phyloP scores from a whole-genome alignment of 2,797 vertebrate genomes.

The Hyperoplus lanceolatus region DNA sequence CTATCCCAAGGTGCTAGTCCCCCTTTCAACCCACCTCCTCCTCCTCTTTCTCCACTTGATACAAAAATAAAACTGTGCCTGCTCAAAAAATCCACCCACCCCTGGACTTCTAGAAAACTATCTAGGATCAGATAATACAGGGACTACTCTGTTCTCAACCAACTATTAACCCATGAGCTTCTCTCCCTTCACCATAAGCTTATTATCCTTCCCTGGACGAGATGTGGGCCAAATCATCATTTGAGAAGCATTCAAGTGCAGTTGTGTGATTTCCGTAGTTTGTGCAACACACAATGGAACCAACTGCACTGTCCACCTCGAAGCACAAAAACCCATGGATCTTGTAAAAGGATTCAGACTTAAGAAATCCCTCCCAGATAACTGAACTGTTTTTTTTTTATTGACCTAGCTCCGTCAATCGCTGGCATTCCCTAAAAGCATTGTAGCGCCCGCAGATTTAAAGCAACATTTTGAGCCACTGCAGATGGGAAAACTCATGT shows the following conservation, averaged over 20 bases:
- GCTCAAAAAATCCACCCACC: slow-evolving; percentile 53
- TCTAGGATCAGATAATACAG: slow-evolving; percentile 44
- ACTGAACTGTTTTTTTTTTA: slow-evolving; percentile 14
- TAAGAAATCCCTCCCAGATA: slow-evolving; percentile 32
- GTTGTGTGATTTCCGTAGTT: slow-evolving; percentile 33
- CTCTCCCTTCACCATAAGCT: slow-evolving; percentile 77
- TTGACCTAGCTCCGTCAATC: slow-evolving; percentile 24
- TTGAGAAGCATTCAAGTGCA: slow-evolving; percentile 40
- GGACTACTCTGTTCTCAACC: slow-evolving; percentile 9
- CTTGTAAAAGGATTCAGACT: slow-evolving; percentile 35
- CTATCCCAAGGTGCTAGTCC: slow-evolving; percentile 39
- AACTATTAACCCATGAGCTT: slow-evolving; percentile 9
- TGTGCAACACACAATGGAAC: slow-evolving; percentile 24
- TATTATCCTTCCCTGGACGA: slow-evolving; percentile 37
- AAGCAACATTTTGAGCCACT: slow-evolving; percentile 15
- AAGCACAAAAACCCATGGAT: slow-evolving; percentile 22
- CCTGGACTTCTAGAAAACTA: slow-evolving; percentile 64
- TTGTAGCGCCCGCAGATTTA: slow-evolving; percentile 12
- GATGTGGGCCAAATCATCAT: slow-evolving; percentile 31
- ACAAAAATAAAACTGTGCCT: slow-evolving; percentile 81
- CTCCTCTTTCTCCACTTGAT: slow-evolving; percentile 51
- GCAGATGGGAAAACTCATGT: slow-evolving; percentile 16
- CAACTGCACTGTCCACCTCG: slow-evolving; percentile 19
- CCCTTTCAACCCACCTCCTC: slow-evolving; percentile 40
- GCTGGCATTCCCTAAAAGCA: slow-evolving; percentile 52